Evolutionary conservation across 23 tunicate genomes (phyloP).

Genomic region (Ciona savignyi): DNA sequence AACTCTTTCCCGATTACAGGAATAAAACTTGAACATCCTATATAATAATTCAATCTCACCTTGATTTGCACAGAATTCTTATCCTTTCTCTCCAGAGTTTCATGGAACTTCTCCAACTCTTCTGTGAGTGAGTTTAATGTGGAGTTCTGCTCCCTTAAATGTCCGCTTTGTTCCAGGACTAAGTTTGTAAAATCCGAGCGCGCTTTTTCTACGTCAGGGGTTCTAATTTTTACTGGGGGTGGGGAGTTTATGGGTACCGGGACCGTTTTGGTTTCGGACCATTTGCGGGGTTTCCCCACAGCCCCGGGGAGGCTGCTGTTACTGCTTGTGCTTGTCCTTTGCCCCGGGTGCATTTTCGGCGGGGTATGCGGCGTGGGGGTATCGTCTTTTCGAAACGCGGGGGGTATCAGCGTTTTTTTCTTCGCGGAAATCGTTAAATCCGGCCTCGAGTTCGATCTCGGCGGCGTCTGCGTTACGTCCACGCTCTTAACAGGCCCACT

Average conservation of each 20-base stretch:
- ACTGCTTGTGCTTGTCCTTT: too few relatives aligned
- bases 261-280: too few relatives aligned
- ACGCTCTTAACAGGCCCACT: too few relatives aligned
- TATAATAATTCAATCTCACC: too few relatives aligned
- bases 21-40: neutral
- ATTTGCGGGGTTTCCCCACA: too few relatives aligned
- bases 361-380: neutral
- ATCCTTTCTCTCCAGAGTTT: slow-evolving; percentile 32
- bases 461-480: too few relatives aligned
- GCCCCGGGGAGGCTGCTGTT: too few relatives aligned
- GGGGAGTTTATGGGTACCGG: too few relatives aligned
- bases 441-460: too few relatives aligned
- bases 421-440: neutral
- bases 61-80: neutral
- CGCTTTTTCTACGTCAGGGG: too few relatives aligned
- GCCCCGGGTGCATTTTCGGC: too few relatives aligned
- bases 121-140: slow-evolving; percentile 41
- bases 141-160: slow-evolving; percentile 44
- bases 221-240: too few relatives aligned
- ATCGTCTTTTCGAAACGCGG: slow-evolving; percentile 6
- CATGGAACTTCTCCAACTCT: slow-evolving; percentile 29
- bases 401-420: slow-evolving; percentile 4
- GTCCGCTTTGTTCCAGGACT: slow-evolving; percentile 57
- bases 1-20: neutral
- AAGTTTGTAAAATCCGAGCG: slow-evolving; percentile 52